These are phyloP conservation scores for Panthera leo DNA, from an alignment of 2,113 vertebrate genomes.

Conservation along the genomic window DNA sequence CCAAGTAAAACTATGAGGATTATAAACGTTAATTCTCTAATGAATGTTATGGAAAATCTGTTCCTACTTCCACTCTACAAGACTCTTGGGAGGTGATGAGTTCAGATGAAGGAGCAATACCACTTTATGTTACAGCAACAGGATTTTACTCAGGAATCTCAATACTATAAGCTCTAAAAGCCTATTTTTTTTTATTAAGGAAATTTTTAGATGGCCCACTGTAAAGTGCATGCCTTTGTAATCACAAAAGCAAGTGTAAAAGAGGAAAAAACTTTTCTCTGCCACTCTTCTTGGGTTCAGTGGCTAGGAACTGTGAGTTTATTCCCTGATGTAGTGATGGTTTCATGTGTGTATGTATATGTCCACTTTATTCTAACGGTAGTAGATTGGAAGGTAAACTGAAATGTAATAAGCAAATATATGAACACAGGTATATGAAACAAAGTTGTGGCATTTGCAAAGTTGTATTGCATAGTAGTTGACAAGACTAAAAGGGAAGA, in stretches of 20 bases:
- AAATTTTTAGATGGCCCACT: neutral
- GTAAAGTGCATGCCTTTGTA: neutral
- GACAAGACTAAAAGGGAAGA: neutral
- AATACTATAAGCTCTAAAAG: neutral
- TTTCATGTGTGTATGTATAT: neutral
- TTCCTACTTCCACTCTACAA: neutral
- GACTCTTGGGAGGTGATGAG: neutral
- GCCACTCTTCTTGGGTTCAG: neutral
- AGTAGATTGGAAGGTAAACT: neutral
- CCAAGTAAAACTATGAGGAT: neutral
- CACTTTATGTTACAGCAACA: neutral
- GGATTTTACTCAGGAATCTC: neutral
- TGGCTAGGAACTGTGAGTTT: neutral
- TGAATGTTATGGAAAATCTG: neutral
- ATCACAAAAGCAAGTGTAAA: neutral
- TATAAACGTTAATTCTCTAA: neutral
- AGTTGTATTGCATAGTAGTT: neutral
- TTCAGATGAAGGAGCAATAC: neutral
- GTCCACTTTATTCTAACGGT: neutral
- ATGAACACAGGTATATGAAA: neutral
- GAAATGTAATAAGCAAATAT: neutral
- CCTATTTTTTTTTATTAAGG: neutral
- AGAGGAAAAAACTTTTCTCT: neutral
- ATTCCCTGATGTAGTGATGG: neutral
- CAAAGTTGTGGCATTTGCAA: neutral